These are phyloP conservation scores for Drosophila peninsularis DNA, from an alignment of 2,888 invertebrate genomes.

Conservation along the genomic window DNA sequence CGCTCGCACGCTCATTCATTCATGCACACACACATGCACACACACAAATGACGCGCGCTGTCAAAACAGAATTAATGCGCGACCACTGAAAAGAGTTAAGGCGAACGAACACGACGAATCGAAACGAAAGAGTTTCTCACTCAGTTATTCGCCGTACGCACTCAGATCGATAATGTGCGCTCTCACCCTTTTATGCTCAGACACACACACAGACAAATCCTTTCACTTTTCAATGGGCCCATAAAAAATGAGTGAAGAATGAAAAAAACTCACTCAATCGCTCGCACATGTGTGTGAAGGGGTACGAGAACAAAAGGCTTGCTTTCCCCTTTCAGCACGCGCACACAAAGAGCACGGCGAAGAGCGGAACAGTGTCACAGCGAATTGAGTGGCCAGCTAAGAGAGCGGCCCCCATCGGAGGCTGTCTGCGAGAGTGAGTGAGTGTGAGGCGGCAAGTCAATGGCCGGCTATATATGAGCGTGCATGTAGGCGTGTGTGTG, in stretches of 20 bases:
- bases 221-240: slow-evolving; percentile 67
- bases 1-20: slow-evolving; percentile 19
- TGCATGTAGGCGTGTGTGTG: slow-evolving; percentile 16
- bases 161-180: slow-evolving; percentile 61
- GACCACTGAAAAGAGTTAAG: slow-evolving; percentile 70
- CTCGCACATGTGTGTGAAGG: slow-evolving; percentile 42
- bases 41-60: slow-evolving; percentile 57
- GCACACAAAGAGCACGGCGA: slow-evolving; percentile 41
- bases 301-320: slow-evolving; percentile 57
- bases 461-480: slow-evolving; percentile 51
- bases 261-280: slow-evolving; percentile 57
- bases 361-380: slow-evolving; percentile 34
- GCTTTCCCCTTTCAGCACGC: slow-evolving; percentile 53
- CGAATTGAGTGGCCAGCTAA: slow-evolving; percentile 45
- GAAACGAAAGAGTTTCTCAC: slow-evolving; percentile 56
- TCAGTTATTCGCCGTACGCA: slow-evolving; percentile 59
- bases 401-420: slow-evolving; percentile 48
- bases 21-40: slow-evolving; percentile 15
- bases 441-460: slow-evolving; percentile 57
- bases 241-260: slow-evolving; percentile 53
- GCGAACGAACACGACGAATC: slow-evolving; percentile 60
- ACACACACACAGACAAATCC: slow-evolving; percentile 48
- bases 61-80: slow-evolving; percentile 73
- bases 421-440: slow-evolving; percentile 8
- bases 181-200: slow-evolving; percentile 55